Percentiles rank a stretch among this genome's conserved stretches.
Conservation (phyloP, 2,888 invertebrate genomes). For the Himalopsyche kuldschensis region DNA sequence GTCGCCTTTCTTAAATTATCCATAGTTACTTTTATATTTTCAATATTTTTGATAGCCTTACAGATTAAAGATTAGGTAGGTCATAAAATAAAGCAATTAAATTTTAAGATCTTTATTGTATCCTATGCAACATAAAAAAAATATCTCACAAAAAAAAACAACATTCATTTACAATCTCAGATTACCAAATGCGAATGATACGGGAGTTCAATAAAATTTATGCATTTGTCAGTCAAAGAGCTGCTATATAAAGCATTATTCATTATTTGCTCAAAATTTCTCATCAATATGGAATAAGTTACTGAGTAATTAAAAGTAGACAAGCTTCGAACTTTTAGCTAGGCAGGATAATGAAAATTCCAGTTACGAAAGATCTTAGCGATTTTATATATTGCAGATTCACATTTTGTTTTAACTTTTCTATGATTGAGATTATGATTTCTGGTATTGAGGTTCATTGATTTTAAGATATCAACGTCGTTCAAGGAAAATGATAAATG, state of each 20-base stretch:
- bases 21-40: no score
- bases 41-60: no score
- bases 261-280: background rate
- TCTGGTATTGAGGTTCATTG: background rate
- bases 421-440: background rate
- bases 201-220: background rate
- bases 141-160: constrained; percentile 46
- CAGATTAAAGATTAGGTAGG: no score
- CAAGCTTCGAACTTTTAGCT: background rate
- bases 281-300: background rate
- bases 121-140: constrained; percentile 64
- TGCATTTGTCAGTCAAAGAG: background rate
- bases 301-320: background rate
- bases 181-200: background rate
- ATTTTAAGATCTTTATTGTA: constrained; percentile 47
- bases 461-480: background rate
- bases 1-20: no score
- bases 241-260: background rate
- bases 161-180: background rate
- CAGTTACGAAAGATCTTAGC: background rate
- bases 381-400: background rate
- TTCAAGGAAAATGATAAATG: constrained; percentile 40
- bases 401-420: background rate
- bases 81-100: background rate
- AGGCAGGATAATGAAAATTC: background rate